Conservation (phyloP, 2,113 vertebrate genomes). For the Anarrhichthys ocellatus region DNA sequence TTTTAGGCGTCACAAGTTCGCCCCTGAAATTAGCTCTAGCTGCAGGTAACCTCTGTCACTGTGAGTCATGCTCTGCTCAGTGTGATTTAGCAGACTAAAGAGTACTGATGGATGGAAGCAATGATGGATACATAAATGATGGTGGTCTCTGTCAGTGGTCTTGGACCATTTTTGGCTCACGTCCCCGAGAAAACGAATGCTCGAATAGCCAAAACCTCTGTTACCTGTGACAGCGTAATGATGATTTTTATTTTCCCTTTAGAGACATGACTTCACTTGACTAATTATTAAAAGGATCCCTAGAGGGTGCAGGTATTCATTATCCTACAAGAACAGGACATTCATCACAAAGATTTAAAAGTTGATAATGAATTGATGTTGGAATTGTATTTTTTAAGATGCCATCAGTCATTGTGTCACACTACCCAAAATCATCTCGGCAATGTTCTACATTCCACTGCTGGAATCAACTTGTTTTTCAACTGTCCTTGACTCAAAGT, state of each 20-base stretch:
- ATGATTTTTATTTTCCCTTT: conserved; percentile 56
- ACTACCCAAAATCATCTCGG: conserved; percentile 9
- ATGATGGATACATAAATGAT: conserved; percentile 48
- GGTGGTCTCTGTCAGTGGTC: conserved; percentile 21
- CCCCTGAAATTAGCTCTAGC: conserved; percentile 68
- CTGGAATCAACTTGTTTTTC: conserved; percentile 11
- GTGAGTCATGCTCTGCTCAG: conserved; percentile 58
- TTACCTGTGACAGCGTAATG: conserved; percentile 39
- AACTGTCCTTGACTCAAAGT: background rate
- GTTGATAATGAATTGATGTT: conserved; percentile 69
- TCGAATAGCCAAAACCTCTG: background rate
- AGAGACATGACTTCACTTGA: conserved; percentile 62
- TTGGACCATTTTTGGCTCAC: conserved; percentile 39
- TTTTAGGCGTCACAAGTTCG: background rate
- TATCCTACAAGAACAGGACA: conserved; percentile 59
- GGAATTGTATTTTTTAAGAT: conserved; percentile 71
- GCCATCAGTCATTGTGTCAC: conserved; percentile 61
- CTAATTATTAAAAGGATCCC: conserved; percentile 65
- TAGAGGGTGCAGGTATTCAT: conserved; percentile 68
- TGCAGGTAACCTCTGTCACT: conserved; percentile 64
- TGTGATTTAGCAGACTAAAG: conserved; percentile 53
- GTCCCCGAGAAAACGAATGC: conserved; percentile 16
- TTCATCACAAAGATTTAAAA: conserved; percentile 70
- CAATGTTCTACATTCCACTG: conserved; percentile 2
- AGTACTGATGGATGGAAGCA: conserved; percentile 52